phyloP scores from a whole-genome alignment of 2,113 vertebrate species.

The Steatornis caripensis region DNA sequence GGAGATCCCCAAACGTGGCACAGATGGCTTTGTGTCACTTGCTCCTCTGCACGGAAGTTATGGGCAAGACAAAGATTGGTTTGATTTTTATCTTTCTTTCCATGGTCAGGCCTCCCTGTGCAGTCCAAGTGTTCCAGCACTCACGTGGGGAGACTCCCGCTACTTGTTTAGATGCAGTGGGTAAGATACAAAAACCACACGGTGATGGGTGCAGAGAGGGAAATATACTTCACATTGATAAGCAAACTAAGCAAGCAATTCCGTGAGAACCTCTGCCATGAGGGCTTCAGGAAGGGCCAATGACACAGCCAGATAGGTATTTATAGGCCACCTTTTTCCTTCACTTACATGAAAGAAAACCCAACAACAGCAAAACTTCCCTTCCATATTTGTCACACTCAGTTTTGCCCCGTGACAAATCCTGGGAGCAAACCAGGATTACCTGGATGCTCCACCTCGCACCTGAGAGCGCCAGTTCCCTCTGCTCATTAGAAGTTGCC shows the following conservation, averaged over 20 bases:
- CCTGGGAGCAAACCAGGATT: background rate
- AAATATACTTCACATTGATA: background rate
- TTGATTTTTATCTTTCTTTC: background rate
- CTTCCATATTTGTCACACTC: background rate
- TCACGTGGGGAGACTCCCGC: background rate
- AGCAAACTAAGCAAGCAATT: background rate
- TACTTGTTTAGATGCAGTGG: background rate
- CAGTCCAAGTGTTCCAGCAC: background rate
- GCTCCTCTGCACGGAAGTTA: background rate
- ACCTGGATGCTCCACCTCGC: background rate
- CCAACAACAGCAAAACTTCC: background rate
- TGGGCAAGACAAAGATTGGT: background rate
- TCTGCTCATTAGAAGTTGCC: background rate
- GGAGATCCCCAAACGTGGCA: background rate
- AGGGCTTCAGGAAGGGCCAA: background rate
- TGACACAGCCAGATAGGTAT: fast-evolving
- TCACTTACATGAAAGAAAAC: background rate
- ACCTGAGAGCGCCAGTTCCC: background rate
- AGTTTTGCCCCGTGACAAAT: background rate
- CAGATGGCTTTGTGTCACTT: background rate
- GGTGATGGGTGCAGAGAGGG: background rate
- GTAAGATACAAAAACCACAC: background rate
- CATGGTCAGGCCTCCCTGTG: background rate
- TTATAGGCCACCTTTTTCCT: background rate
- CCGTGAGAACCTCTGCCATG: fast-evolving